These are phyloP conservation scores for Ariolimax columbianus DNA, from an alignment of 2,888 invertebrate species.

Conservation along the genomic window DNA sequence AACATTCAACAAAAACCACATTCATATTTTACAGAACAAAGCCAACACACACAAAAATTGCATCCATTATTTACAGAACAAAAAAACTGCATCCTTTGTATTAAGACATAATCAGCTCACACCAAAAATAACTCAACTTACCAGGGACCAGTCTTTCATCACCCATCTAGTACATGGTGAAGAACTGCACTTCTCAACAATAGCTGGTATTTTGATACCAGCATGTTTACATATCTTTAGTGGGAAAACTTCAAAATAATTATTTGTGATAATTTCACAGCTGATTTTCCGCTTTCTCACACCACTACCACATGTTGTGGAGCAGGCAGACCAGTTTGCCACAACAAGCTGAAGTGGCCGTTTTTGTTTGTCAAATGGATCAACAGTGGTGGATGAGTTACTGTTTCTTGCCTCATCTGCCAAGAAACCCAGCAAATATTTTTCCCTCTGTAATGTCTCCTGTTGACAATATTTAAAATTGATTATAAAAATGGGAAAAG, in stretches of 20 bases:
- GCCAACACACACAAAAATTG: too few relatives aligned
- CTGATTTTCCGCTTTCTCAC: slow-evolving; percentile 66
- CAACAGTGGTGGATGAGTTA: slow-evolving; percentile 58
- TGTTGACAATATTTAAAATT: slow-evolving; percentile 40
- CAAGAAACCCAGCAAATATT: slow-evolving; percentile 56
- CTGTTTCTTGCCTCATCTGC: slow-evolving; percentile 50
- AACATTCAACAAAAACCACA: too few relatives aligned
- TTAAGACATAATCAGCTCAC: not conserved
- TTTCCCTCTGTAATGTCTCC: slow-evolving; percentile 64
- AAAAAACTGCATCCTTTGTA: too few relatives aligned
- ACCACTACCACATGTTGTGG: slow-evolving; percentile 70
- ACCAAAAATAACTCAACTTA: slow-evolving; percentile 77
- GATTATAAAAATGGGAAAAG: not conserved
- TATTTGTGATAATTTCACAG: slow-evolving; percentile 71
- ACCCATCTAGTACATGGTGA: slow-evolving; percentile 94
- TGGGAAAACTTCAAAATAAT: slow-evolving; percentile 69
- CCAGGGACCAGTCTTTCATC: slow-evolving; percentile 95
- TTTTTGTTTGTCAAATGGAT: slow-evolving; percentile 65
- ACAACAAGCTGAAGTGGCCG: slow-evolving; percentile 63
- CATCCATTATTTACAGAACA: too few relatives aligned
- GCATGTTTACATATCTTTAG: slow-evolving; percentile 62
- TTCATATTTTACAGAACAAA: too few relatives aligned
- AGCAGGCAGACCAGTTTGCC: slow-evolving; percentile 68
- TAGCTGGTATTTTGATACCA: slow-evolving; percentile 83
- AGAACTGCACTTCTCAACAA: slow-evolving; percentile 88